A percentile compares a stretch with the other conserved stretches of the same genome.
Conservation (phyloP, 1,140 invertebrate genomes). For the Drosophila varians region DNA sequence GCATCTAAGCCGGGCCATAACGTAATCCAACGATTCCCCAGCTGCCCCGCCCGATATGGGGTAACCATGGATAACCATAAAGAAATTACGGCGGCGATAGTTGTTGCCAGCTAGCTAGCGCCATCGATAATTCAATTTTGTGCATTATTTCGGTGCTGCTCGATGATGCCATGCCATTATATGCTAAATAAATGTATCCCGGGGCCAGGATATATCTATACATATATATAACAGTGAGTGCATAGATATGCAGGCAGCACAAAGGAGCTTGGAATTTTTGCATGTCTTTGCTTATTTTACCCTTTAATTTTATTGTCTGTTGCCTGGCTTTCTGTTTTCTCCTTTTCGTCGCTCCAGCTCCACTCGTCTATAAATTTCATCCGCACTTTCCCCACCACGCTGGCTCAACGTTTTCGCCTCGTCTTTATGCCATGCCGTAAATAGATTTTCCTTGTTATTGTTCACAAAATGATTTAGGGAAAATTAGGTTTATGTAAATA, state of each 20-base stretch:
- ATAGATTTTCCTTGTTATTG: slow-evolving; percentile 80
- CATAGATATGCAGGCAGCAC: slow-evolving; percentile 17
- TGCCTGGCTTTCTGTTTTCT: slow-evolving; percentile 48
- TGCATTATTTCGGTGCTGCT: slow-evolving; percentile 77
- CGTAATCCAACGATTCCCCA: slow-evolving; percentile 24
- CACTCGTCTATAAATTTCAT: slow-evolving; percentile 69
- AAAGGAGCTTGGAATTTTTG: slow-evolving; percentile 30
- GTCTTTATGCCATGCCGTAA: slow-evolving; percentile 57
- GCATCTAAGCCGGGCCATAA: slow-evolving; percentile 1
- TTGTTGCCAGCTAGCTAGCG: slow-evolving; percentile 27
- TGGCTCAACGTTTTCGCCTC: slow-evolving; percentile 31
- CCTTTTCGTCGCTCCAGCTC: slow-evolving; percentile 30
- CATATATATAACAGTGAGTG: background rate
- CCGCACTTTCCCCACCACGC: slow-evolving; percentile 36
- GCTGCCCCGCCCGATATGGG: slow-evolving; percentile 35
- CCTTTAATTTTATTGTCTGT: slow-evolving; percentile 79
- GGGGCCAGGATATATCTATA: slow-evolving; percentile 33
- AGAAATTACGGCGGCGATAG: slow-evolving; percentile 73
- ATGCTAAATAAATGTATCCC: slow-evolving; percentile 76
- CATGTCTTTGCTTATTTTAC: slow-evolving; percentile 51
- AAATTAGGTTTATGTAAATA: slow-evolving; percentile 83
- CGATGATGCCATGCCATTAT: slow-evolving; percentile 71
- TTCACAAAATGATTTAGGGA: slow-evolving; percentile 81
- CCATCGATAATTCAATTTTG: slow-evolving; percentile 81
- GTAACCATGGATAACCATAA: slow-evolving; percentile 76